These are phyloP conservation scores for Oncorhynchus mykiss DNA, from an alignment of 2,113 vertebrate species.

Conservation along the genomic window DNA sequence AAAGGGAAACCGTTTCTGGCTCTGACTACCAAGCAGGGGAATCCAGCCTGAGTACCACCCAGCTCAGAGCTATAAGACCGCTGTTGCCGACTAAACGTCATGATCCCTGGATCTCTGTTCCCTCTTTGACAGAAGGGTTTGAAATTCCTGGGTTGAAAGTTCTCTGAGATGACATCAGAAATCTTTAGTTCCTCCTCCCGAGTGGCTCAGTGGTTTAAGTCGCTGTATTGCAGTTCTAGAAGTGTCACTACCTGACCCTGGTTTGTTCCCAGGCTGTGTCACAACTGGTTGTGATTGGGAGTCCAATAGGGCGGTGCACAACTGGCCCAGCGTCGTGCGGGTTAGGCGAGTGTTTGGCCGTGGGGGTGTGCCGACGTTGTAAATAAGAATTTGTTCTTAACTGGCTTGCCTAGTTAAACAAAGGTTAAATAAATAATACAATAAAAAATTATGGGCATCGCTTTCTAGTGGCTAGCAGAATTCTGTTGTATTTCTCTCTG, in stretches of 20 bases:
- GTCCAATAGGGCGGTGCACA: too few species aligned
- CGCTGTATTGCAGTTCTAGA: too few species aligned
- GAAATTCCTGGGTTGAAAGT: conserved; percentile 77
- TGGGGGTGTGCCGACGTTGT: conserved; percentile 23
- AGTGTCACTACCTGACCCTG: too few species aligned
- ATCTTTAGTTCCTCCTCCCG: conserved; percentile 57
- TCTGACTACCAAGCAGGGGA: conserved; percentile 61
- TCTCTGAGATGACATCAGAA: conserved; percentile 74
- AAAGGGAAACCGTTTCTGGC: conserved; percentile 47
- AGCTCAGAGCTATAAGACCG: conserved; percentile 72
- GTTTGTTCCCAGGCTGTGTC: too few species aligned
- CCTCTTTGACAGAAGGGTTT: conserved; percentile 75
- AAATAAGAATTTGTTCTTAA: too few species aligned
- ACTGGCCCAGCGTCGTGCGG: conserved; percentile 31
- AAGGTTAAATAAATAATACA: too few species aligned
- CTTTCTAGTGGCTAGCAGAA: conserved; percentile 58
- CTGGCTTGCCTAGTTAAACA: too few species aligned
- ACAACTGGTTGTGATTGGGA: too few species aligned
- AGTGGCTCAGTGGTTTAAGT: too few species aligned
- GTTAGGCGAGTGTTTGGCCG: too few species aligned
- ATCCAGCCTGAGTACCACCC: conserved; percentile 60
- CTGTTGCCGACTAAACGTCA: conserved; percentile 73
- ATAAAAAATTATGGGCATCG: conserved; percentile 61
- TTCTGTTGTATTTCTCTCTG: conserved; percentile 45
- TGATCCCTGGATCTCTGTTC: conserved; percentile 73